Percentiles rank a stretch among this genome's conserved stretches.
phyloP scores from a whole-genome alignment of 2,888 invertebrate species.

The Coecobrya sp. region DNA sequence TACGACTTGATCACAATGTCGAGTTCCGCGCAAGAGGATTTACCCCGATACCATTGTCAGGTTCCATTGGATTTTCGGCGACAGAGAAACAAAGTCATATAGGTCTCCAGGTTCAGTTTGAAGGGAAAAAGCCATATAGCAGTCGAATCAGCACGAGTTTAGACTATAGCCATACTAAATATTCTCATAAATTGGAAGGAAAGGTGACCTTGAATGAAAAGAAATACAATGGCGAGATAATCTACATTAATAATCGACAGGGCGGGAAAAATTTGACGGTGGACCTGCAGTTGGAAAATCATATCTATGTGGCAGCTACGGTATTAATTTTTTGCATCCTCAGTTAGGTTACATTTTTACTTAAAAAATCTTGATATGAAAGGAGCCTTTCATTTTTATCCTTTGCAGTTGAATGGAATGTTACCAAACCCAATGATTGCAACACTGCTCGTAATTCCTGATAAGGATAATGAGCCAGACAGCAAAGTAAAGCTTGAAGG shows the following conservation, averaged over 20 bases:
- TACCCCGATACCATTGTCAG: constrained; percentile 81
- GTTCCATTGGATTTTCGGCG: constrained; percentile 82
- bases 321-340: too few relatives aligned
- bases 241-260: constrained; percentile 62
- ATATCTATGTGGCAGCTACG: constrained; percentile 86
- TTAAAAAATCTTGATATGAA: too few relatives aligned
- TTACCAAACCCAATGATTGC: constrained; percentile 76
- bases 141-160: constrained; percentile 84
- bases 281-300: constrained; percentile 86
- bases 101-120: constrained; percentile 84
- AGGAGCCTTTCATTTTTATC: background rate
- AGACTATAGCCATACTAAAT: constrained; percentile 84
- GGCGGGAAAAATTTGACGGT: constrained; percentile 82
- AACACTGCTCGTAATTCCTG: constrained; percentile 82
- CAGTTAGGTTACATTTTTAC: too few relatives aligned
- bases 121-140: constrained; percentile 81
- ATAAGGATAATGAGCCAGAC: constrained; percentile 85
- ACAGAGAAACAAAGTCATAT: constrained; percentile 84
- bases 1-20: constrained; percentile 84
- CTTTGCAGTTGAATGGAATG: constrained; percentile 82
- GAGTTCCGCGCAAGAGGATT: constrained; percentile 84
- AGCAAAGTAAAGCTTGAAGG: constrained; percentile 84
- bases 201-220: constrained; percentile 85
- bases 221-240: constrained; percentile 84
- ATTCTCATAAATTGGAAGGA: constrained; percentile 84